Percentiles rank a stretch among this genome's conserved stretches.
These are phyloP conservation scores for Hydropotes inermis DNA, from an alignment of 2,113 vertebrate species.

Conservation along the genomic window DNA sequence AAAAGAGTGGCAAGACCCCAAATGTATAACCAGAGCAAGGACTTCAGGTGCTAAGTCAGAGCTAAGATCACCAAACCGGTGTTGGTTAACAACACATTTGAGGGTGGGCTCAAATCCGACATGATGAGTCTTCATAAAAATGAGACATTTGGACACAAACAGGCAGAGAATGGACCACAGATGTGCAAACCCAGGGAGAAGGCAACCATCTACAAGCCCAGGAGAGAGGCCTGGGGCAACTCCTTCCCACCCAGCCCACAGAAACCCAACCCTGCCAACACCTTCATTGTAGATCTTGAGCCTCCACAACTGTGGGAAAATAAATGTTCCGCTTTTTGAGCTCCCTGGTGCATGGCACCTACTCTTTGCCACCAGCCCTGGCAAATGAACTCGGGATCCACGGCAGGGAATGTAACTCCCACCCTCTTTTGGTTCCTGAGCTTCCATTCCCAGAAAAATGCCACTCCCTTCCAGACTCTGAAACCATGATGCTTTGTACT, in stretches of 20 bases:
- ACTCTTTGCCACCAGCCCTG: neutral
- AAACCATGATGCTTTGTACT: neutral
- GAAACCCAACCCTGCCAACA: neutral
- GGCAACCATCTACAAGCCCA: neutral
- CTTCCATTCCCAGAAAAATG: neutral
- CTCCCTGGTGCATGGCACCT: accelerated
- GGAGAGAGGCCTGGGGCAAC: neutral
- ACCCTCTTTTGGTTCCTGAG: neutral
- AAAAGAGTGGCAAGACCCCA: neutral
- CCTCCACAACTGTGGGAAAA: neutral
- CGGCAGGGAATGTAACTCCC: neutral
- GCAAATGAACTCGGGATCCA: neutral
- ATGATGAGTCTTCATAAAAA: neutral
- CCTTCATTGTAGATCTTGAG: neutral
- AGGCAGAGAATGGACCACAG: neutral
- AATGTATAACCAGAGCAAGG: neutral
- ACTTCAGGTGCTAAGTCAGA: neutral
- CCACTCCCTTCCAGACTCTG: neutral
- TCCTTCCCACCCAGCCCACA: neutral
- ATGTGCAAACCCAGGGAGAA: neutral
- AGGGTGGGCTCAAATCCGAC: neutral
- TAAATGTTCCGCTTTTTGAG: neutral
- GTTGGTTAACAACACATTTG: neutral
- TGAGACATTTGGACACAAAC: neutral
- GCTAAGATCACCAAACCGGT: neutral